A percentile compares a stretch with the other conserved stretches of the same genome.
Conservation (phyloP, 1,140 invertebrate species). For the Caenorhabditis brenneri region DNA sequence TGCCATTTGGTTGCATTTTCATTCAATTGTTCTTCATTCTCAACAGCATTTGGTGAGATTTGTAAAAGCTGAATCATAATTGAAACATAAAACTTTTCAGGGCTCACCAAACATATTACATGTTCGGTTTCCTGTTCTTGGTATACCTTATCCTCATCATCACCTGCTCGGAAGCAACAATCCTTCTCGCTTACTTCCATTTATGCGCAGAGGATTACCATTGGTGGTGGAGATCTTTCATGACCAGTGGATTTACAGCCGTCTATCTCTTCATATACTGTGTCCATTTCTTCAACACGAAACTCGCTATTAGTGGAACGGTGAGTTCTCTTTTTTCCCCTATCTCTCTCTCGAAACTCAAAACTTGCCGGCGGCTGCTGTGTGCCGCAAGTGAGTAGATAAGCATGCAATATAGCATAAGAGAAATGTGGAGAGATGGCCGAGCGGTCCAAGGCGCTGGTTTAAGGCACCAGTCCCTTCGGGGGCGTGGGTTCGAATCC, state of each 20-base stretch:
- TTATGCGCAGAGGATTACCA: constrained; percentile 89
- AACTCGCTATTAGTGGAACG: constrained; percentile 87
- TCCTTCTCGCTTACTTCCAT: constrained; percentile 97
- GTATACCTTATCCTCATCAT: constrained; percentile 96
- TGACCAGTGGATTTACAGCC: constrained; percentile 96
- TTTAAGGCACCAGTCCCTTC: constrained; percentile 98
- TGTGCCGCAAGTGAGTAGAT: too few relatives aligned
- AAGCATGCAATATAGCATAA: too few relatives aligned
- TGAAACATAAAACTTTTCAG: constrained; percentile 71
- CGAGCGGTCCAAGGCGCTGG: constrained; percentile 99
- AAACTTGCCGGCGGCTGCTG: too few relatives aligned
- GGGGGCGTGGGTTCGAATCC: constrained; percentile 76
- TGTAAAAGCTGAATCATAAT: neutral
- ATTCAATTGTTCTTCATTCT: constrained; percentile 99
- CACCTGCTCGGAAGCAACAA: constrained; percentile 97
- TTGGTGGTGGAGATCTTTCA: constrained; percentile 84
- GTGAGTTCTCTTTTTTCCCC: too few relatives aligned
- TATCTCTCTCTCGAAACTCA: too few relatives aligned
- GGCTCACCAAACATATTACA: constrained; percentile 96
- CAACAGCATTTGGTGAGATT: constrained; percentile 88
- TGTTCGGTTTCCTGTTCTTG: constrained; percentile 98
- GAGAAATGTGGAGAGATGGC: constrained; percentile 81
- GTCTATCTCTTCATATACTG: constrained; percentile 96
- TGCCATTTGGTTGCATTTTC: constrained; percentile 98
- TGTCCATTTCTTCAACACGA: constrained; percentile 94